Evolutionary conservation across 2,888 invertebrate genomes (phyloP).

Genomic region (Synanthedon andrenaeformis): DNA sequence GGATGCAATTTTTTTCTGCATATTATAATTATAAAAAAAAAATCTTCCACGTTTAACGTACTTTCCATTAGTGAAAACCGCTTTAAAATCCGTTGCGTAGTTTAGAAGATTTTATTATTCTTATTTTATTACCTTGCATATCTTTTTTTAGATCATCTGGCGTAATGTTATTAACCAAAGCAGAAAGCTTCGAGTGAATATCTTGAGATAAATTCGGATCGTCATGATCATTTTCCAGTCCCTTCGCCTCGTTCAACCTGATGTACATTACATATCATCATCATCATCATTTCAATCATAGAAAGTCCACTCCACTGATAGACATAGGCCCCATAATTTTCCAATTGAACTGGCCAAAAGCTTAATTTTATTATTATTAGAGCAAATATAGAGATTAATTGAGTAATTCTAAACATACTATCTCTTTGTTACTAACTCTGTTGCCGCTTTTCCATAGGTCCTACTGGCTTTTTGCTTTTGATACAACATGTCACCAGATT

Average conservation of each 20-base stretch:
- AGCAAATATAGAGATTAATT: too few relatives aligned
- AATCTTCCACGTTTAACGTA: too few relatives aligned
- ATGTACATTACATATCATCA: not conserved
- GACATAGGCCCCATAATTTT: not conserved
- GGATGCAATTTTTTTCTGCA: too few relatives aligned
- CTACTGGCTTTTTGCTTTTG: conserved; percentile 25
- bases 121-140: conserved; percentile 30
- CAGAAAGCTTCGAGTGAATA: conserved; percentile 26
- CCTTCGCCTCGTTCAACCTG: conserved; percentile 36
- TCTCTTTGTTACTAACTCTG: conserved; percentile 25
- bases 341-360: too few relatives aligned
- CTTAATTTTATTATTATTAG: too few relatives aligned
- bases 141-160: conserved; percentile 30
- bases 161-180: conserved; percentile 19
- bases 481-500: conserved; percentile 26
- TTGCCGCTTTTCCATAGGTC: conserved; percentile 31
- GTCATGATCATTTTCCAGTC: conserved; percentile 39
- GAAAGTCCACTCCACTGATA: not conserved
- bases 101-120: not conserved
- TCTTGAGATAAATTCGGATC: conserved; percentile 40
- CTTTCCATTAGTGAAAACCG: too few relatives aligned
- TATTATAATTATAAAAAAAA: too few relatives aligned
- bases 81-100: too few relatives aligned
- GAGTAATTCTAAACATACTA: too few relatives aligned
- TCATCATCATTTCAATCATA: not conserved